Conservation (phyloP, 2,797 vertebrate species). For the Masticophis lateralis region DNA sequence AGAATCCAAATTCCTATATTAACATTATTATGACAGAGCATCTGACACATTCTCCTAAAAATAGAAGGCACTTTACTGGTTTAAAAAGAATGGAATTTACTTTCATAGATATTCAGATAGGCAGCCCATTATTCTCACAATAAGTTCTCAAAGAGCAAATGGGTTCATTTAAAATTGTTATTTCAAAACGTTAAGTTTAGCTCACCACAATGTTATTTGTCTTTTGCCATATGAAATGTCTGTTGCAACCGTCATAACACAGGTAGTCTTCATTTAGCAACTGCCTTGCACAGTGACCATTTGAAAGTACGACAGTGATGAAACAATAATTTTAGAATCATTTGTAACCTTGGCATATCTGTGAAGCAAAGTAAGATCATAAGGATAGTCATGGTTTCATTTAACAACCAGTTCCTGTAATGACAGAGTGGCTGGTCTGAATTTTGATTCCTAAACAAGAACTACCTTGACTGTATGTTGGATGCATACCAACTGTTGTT, state of each 20-base stretch:
- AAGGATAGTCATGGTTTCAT: not conserved
- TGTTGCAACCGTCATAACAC: slow-evolving; percentile 29
- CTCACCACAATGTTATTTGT: slow-evolving; percentile 22
- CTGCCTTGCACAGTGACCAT: not conserved
- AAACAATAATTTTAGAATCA: not conserved
- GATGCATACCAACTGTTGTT: not conserved
- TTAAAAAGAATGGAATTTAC: not conserved
- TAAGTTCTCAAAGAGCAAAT: slow-evolving; percentile 17
- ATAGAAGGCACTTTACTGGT: not conserved
- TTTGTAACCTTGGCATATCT: not conserved
- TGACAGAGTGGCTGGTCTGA: not conserved
- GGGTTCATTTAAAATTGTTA: not conserved
- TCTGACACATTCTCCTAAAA: not conserved
- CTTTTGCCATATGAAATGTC: slow-evolving; percentile 26
- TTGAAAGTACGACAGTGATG: not conserved
- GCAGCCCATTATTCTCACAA: not conserved
- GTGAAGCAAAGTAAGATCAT: not conserved
- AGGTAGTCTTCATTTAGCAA: not conserved
- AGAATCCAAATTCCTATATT: not conserved
- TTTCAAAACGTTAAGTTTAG: not conserved
- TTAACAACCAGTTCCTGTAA: not conserved
- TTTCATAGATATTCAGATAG: not conserved
- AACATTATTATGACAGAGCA: not conserved
- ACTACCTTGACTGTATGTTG: not conserved
- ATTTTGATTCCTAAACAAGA: not conserved